Evolutionary conservation across 1,140 invertebrate species (phyloP).

Genomic region (Cephus cinctus): DNA sequence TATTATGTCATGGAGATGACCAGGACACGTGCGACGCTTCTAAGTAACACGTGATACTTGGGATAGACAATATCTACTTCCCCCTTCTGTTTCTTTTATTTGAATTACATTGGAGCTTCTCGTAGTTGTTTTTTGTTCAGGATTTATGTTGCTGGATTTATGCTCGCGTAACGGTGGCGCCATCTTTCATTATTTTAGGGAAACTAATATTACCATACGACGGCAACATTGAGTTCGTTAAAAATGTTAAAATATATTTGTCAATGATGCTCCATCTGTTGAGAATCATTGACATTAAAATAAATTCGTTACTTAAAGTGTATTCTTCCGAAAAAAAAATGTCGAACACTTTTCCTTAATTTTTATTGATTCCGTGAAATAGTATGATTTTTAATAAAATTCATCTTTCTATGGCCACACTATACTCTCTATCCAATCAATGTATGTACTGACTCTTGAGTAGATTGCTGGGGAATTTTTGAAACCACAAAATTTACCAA

Average conservation of each 20-base stretch:
- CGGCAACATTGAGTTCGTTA: too few relatives aligned
- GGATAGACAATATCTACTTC: too few relatives aligned
- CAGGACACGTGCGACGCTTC: too few relatives aligned
- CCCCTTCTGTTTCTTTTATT: too few relatives aligned
- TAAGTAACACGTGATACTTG: too few relatives aligned
- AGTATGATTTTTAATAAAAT: not conserved
- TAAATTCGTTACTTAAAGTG: not conserved
- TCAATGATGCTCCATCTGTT: not conserved
- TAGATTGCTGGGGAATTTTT: slow-evolving; percentile 59
- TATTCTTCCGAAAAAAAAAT: not conserved
- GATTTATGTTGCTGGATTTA: too few relatives aligned
- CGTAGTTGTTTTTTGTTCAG: too few relatives aligned
- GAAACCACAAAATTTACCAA: slow-evolving; percentile 59
- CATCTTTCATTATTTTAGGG: too few relatives aligned
- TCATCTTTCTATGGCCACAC: slow-evolving; percentile 41
- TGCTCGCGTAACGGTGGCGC: too few relatives aligned
- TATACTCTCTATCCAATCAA: slow-evolving; percentile 62
- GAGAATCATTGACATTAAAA: not conserved
- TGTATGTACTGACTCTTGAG: slow-evolving; percentile 59
- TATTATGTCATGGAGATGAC: too few relatives aligned
- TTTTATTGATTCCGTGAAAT: not conserved
- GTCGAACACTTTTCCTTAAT: not conserved
- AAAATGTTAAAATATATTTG: not conserved
- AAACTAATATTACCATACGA: too few relatives aligned
- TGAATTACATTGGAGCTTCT: too few relatives aligned